Evolutionary conservation across 2,888 invertebrate genomes (phyloP).

Genomic region (Protophormia terraenovae): DNA sequence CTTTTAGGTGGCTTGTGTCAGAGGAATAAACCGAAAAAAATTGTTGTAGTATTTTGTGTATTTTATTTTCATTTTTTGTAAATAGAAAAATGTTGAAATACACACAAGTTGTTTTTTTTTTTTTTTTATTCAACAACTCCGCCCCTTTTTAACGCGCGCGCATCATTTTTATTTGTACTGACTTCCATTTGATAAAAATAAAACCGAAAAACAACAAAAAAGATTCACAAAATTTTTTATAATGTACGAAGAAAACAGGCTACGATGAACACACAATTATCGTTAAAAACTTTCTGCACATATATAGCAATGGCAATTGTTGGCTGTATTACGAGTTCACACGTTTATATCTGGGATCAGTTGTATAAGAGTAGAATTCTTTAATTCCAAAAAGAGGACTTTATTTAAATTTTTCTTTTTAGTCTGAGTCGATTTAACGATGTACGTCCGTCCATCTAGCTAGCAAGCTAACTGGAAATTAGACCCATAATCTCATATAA

Average conservation of each 20-base stretch:
- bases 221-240: neutral
- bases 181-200: constrained; percentile 40
- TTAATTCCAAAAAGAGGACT: neutral
- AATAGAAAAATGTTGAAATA: neutral
- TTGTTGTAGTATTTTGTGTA: neutral
- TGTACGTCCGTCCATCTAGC: too few relatives aligned
- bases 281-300: neutral
- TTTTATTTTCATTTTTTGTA: neutral
- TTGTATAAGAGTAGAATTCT: constrained; percentile 10
- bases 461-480: too few relatives aligned
- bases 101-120: neutral
- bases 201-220: constrained; percentile 3
- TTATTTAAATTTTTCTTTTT: too few relatives aligned
- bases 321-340: constrained; percentile 5
- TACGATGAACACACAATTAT: constrained; percentile 27
- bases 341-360: neutral
- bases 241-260: constrained; percentile 39
- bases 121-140: constrained; percentile 71
- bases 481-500: too few relatives aligned
- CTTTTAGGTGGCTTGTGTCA: neutral
- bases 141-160: constrained; percentile 80
- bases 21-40: neutral
- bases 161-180: constrained; percentile 71
- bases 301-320: constrained; percentile 3
- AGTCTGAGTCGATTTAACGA: too few relatives aligned